Base-by-base conservation (phyloP, 1,140 invertebrate species). In the Drosophila orena region DNA sequence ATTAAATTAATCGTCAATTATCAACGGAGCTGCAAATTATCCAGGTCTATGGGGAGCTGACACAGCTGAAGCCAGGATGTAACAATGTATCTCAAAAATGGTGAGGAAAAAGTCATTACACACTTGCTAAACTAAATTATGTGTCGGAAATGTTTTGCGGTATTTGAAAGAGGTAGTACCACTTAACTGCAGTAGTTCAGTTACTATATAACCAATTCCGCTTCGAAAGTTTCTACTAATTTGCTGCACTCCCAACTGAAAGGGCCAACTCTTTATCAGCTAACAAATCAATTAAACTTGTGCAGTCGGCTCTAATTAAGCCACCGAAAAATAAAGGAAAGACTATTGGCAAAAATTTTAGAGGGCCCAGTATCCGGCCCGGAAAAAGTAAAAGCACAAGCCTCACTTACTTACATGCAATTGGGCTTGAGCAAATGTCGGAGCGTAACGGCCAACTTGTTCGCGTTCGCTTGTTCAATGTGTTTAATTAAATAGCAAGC, bases 401-500 rank as follows among this genome's bases (percentile, higher is more conserved):
- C 38, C 15, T n/a, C 15, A 27, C 24, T n/a, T 24, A 27, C 24
- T 68, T 15, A 38, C 68, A 70, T 70, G 64, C 68, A 57, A 70
- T 70, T 57, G 68, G 53, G 52, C 60, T 68, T 68, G 64, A 68
- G 64, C 60, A 68, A 65, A 68, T 59, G 60, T 50, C 30, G 42
- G 20, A 64, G 46, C 40, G 7, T 38, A 65, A 68, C 64, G 64
- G 64, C 60, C 46, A 68, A 68, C 64, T 68, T 68, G 64, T 65
- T 68, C 64, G 59, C 64, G 40, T 58, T 66, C 60, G 71, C 73
- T 76, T 76, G 47, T 81, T 59, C 79, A 88, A 88, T 88, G 86
- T 90, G 81, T 89, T 91, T 91, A 91, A 91, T 91, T 91, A 91
- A 91, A 91, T 91, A 91, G 89, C 89, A 91, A 91, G 89, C 89